Base-by-base conservation (phyloP, 1,140 invertebrate species). In the Drosophila murphyi region DNA sequence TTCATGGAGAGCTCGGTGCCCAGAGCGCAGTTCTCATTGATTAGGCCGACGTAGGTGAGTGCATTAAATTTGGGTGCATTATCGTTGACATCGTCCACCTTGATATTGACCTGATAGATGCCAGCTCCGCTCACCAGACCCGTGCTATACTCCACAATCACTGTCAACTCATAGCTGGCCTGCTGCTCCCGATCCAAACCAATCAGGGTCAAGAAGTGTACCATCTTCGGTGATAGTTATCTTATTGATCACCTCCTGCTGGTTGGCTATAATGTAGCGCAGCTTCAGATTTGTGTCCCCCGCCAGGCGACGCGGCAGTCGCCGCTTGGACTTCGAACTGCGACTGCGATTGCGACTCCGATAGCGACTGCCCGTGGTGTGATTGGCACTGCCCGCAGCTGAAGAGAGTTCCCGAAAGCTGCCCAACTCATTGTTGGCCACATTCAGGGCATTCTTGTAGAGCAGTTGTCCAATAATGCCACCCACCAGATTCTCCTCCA, bases 21-120 rank as follows among this genome's bases (percentile, higher is more conserved):
- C 39, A 93, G 94, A 48, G 93, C 93, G 62, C 95, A 96, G 83
- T 98, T 97, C 93, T 98, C 98, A 31, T 93, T 93, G 5, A 99
- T 95, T 50, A 94, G 94, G 0, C 97, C 96, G 89, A 96, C 95
- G 91, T 98, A 98, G 4, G 92, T 90, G 2, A 93, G 80, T 8
- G 94, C 93, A 50, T 96, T 95, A 92, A 98, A 98, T 60, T 95
- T 93, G 7, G 98, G 98, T 3, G 97, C 95, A 91, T 98, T 97
- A 89, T 98, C 97, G 90, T 98, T 98, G 60, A 97, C 96, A 91
- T 98, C 97, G 56, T 97, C 95, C 0, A 98, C 96, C 34, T 95
- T 93, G 8, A 98, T 94, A 5, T 94, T 95, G 1, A 98, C 95
- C 94, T 96, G 96, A 83, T 96, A 96, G 51, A 96, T 95, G 3